A percentile compares a stretch with the other conserved stretches of the same genome.
Evolutionary conservation across 2,797 vertebrate genomes (phyloP).

Genomic region (Petrocephalus sullivani): DNA sequence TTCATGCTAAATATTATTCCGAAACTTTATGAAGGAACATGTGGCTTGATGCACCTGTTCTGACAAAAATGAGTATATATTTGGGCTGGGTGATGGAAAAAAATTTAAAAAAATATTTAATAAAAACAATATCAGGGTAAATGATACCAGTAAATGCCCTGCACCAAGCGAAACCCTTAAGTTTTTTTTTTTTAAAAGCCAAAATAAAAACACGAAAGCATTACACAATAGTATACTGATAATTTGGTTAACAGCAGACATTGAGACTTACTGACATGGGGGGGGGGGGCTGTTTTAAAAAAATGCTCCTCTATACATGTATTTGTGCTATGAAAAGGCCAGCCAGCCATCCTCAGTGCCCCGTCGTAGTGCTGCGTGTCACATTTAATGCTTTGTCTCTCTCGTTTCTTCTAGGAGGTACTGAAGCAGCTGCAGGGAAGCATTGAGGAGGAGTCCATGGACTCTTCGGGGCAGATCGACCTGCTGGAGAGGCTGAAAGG

Average conservation of each 20-base stretch:
- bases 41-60: neutral
- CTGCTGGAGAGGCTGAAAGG: conserved; percentile 92
- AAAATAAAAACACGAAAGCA: neutral
- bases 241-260: neutral
- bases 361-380: neutral
- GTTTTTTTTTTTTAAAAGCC: neutral
- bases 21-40: neutral
- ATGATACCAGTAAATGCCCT: neutral
- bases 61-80: neutral
- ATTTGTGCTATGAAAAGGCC: neutral
- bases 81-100: neutral
- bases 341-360: neutral
- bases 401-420: conserved; percentile 73
- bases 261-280: neutral
- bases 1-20: neutral
- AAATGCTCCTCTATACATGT: neutral
- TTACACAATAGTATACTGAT: neutral
- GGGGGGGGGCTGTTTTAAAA: neutral
- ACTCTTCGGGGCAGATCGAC: conserved; percentile 83
- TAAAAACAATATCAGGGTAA: too few relatives aligned
- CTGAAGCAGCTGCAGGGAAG: conserved; percentile 95
- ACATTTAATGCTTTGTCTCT: neutral
- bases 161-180: neutral
- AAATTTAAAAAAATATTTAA: too few relatives aligned
- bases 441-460: conserved; percentile 88